These are phyloP conservation scores for Lichenostomus cassidix DNA, from an alignment of 2,113 vertebrate genomes.

Conservation along the genomic window DNA sequence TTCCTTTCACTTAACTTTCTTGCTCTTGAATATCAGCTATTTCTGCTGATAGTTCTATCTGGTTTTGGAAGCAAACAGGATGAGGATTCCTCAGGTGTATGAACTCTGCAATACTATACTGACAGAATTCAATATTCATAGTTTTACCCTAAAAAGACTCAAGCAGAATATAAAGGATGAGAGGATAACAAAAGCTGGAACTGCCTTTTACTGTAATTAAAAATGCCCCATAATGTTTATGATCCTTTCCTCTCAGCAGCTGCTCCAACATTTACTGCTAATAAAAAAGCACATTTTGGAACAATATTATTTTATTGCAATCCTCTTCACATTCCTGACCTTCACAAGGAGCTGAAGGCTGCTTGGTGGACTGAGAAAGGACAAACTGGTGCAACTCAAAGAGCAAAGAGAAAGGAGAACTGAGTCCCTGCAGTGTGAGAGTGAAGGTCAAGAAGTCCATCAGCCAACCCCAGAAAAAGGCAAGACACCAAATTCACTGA, in stretches of 20 bases:
- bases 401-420: neutral
- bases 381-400: neutral
- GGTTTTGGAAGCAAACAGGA: neutral
- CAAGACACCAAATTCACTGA: neutral
- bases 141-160: neutral
- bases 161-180: neutral
- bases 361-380: neutral
- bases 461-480: neutral
- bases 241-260: conserved; percentile 54
- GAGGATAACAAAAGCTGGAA: conserved; percentile 4
- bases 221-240: conserved; percentile 64
- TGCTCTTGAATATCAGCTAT: neutral
- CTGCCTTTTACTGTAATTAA: conserved; percentile 67
- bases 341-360: conserved; percentile 33
- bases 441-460: neutral
- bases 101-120: neutral
- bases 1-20: neutral
- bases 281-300: conserved; percentile 61
- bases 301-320: conserved; percentile 43
- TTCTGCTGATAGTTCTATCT: neutral
- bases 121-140: neutral
- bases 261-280: conserved; percentile 62
- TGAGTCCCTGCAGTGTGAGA: neutral
- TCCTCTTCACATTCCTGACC: conserved; percentile 34
- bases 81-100: neutral